Evolutionary conservation across 2,113 vertebrate genomes (phyloP), one percentile per base, ranked within the genome.

Genomic region (Toxotes jaculatrix): DNA sequence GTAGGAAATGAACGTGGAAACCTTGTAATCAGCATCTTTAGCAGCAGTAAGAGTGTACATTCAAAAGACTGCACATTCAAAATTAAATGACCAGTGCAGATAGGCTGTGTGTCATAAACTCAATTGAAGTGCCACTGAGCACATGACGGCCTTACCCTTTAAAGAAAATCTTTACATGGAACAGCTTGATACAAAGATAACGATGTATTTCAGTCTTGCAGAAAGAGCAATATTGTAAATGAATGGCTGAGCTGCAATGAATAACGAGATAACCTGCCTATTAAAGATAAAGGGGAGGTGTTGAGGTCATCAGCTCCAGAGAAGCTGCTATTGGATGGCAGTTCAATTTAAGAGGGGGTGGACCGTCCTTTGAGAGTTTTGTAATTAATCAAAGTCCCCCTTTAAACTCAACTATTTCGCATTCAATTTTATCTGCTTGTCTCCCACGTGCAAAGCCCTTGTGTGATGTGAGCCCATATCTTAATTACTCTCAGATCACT

Each of bases 401-500:
- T 88, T 89, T 83, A 90, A 89, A 88, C 77, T 83, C 56, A 88
- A 90, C 86, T 90, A 86, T 90, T 93, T 87, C 87, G 86, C 87
- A 16, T 93, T 90, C 69, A 90, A 86, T 92, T 93, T 90, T 90
- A 92, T 91, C 92, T 64, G 88, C 88, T 86, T 36, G 36, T 92
- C 87, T 91, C 88, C 79, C 79, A 83, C 83, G 57, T 88, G 91
- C 90, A 87, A 88, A 89, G 79, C 87, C 86, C 91, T 77, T 59
- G 85, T 89, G 88, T 87, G 89, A 92, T 88, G 93, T 87, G 90
- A 89, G 88, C 89, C 89, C 89, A 79, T 93, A 93, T 94, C 92
- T 93, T 94, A 93, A 94, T 94, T 93, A 93, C 91, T 91, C 93
- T 91, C 86, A 93, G 92, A 93, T 93, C 92, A 87, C 79, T 89